Evolutionary conservation across 2,888 invertebrate genomes (phyloP).

Genomic region (Phyllotreta cruciferae): DNA sequence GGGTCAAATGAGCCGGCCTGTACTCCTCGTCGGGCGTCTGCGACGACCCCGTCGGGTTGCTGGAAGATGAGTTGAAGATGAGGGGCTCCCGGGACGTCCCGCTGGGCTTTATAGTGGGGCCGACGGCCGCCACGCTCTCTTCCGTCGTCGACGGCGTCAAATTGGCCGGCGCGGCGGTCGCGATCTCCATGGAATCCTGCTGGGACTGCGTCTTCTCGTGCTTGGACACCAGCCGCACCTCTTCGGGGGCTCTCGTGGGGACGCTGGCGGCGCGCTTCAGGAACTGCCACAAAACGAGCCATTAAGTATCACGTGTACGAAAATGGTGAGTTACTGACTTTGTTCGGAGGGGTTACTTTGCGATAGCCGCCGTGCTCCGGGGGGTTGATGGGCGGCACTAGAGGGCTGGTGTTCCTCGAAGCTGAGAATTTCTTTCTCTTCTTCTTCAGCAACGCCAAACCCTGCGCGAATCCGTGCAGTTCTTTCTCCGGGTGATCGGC

Average conservation of each 20-base stretch:
- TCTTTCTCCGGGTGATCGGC: constrained; percentile 47
- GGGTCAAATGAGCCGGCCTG: constrained; percentile 50
- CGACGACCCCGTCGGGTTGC: constrained; percentile 58
- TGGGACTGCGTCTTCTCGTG: constrained; percentile 71
- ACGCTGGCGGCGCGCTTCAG: constrained; percentile 76
- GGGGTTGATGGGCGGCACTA: constrained; percentile 61
- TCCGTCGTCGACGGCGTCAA: constrained; percentile 65
- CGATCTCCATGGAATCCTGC: constrained; percentile 64
- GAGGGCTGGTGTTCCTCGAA: constrained; percentile 72
- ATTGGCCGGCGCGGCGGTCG: constrained; percentile 49
- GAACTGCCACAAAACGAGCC: constrained; percentile 55
- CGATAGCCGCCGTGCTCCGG: constrained; percentile 49
- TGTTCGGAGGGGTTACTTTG: constrained; percentile 37
- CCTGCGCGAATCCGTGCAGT: constrained; percentile 62
- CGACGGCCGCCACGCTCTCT: constrained; percentile 44
- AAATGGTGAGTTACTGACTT: constrained; percentile 31
- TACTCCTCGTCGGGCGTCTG: constrained; percentile 60
- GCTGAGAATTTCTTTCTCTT: constrained; percentile 86
- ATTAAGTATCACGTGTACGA: background rate
- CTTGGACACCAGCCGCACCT: constrained; percentile 58
- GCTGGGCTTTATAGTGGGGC: constrained; percentile 31
- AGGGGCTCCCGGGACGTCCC: constrained; percentile 66
- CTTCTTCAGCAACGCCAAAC: constrained; percentile 77
- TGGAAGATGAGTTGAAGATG: constrained; percentile 64
- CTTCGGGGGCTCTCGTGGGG: constrained; percentile 66